These are phyloP conservation scores for Drosophila phalerata DNA, from an alignment of 2,888 invertebrate species.

Conservation along the genomic window DNA sequence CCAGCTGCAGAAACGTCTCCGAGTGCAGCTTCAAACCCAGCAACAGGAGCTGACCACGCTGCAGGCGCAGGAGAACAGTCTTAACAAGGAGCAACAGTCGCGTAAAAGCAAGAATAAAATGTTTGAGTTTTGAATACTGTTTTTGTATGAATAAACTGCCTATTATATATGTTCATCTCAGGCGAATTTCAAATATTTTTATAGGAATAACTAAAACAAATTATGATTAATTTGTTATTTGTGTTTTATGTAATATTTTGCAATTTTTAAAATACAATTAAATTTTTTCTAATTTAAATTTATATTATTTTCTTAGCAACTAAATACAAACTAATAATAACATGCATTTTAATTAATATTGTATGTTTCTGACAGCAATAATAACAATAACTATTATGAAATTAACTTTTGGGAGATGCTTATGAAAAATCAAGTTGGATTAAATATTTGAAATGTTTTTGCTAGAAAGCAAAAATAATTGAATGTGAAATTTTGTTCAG, in stretches of 20 bases:
- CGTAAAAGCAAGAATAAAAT: slow-evolving; percentile 91
- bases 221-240: not conserved
- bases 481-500: no score
- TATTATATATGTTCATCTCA: slow-evolving; percentile 11
- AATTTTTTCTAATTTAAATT: no score
- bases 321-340: no score
- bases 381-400: no score
- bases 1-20: slow-evolving; percentile 88
- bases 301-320: no score
- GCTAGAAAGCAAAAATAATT: no score
- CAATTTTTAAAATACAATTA: no score
- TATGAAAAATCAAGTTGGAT: no score
- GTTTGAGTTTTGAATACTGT: slow-evolving; percentile 88
- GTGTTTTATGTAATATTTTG: not conserved
- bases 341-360: no score
- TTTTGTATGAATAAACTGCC: not conserved
- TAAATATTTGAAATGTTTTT: no score
- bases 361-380: no score
- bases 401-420: no score
- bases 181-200: not conserved
- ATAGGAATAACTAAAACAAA: not conserved
- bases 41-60: slow-evolving; percentile 88
- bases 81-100: slow-evolving; percentile 89
- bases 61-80: slow-evolving; percentile 88
- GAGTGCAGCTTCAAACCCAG: slow-evolving; percentile 88